These are phyloP conservation scores for Hesperophylax magnus DNA, from an alignment of 1,140 invertebrate species.

Conservation along the genomic window DNA sequence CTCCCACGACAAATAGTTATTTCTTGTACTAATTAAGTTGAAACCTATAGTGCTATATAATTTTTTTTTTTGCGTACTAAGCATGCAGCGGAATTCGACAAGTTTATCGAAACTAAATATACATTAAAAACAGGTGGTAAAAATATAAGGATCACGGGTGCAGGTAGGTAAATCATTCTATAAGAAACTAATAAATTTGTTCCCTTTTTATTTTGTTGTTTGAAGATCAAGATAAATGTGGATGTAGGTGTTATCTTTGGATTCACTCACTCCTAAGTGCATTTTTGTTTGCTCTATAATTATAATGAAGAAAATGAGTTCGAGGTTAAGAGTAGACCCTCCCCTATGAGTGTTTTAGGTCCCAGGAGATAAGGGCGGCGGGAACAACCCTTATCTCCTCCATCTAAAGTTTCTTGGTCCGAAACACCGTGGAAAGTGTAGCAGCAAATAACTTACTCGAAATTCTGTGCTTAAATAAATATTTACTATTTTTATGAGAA, in stretches of 20 bases:
- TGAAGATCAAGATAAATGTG: background rate
- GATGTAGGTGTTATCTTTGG: background rate
- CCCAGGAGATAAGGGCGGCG: constrained; percentile 4
- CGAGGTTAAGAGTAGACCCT: constrained; percentile 1
- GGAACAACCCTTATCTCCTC: constrained; percentile 21
- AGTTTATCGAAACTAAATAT: too few species aligned
- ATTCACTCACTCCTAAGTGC: background rate
- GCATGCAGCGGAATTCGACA: too few species aligned
- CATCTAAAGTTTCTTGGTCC: constrained; percentile 26
- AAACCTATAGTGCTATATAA: too few species aligned
- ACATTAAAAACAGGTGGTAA: too few species aligned
- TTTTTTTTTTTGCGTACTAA: too few species aligned
- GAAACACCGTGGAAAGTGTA: background rate
- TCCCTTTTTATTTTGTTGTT: too few species aligned
- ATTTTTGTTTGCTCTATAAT: background rate
- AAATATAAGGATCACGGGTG: too few species aligned
- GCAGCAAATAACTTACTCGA: background rate
- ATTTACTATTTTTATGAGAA: background rate
- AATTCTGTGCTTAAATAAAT: background rate
- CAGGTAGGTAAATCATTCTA: too few species aligned
- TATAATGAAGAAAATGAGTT: background rate
- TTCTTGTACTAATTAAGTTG: too few species aligned
- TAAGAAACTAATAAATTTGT: too few species aligned
- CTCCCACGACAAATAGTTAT: too few species aligned
- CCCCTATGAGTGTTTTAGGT: constrained; percentile 24